Evolutionary conservation across 2,113 vertebrate species (phyloP), one percentile per base, ranked within the genome.

Genomic region (Sarotherodon lohbergeri): DNA sequence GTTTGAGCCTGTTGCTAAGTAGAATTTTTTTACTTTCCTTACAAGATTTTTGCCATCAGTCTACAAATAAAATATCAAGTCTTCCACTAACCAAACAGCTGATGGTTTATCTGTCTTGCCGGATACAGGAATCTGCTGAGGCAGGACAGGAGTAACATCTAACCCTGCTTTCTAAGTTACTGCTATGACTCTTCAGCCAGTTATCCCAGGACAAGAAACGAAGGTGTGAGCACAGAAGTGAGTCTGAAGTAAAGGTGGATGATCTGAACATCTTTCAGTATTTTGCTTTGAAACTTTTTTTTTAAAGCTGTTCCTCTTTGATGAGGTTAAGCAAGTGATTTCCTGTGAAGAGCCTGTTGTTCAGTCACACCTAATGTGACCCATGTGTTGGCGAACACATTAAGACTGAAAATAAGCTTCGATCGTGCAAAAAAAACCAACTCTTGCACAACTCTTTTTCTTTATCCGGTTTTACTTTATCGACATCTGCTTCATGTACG

Each of bases 401-500:
- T 46, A 79, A 17, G 24, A 76, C 71, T 50, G 24, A 89, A 88
- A 90, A 93, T 85, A 88, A 92, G 81, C 34, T 78, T 78, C 41
- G 27, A 68, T 89, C 81, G 34, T 91, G 82, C 88, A 90, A 32
- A 85, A 29, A 76, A 55, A 12, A 2, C 54, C 27, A 84, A 80
- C 8, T 76, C 54, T 95, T 96, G 76, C 93, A 83, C 91, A 96
- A 94, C 61, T 61, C 32, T 29, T 87, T 63, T 71, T 79, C 89
- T 86, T 89, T 83, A 87, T 89, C 46, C 90, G 16, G 41, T 55
- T 68, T 81, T 80, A 56, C 56, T 92, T 91, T 88, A 84, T 91
- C 86, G 83, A 93, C 93, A 96, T 93, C 95, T 93, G 94, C 90
- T 84, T 89, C 55, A 59, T 86, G 90, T 82, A 89, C 12, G 5